A percentile compares a stretch with the other conserved stretches of the same genome.
phyloP scores from a whole-genome alignment of 1,140 invertebrate species.

The Penaeus japonicus region DNA sequence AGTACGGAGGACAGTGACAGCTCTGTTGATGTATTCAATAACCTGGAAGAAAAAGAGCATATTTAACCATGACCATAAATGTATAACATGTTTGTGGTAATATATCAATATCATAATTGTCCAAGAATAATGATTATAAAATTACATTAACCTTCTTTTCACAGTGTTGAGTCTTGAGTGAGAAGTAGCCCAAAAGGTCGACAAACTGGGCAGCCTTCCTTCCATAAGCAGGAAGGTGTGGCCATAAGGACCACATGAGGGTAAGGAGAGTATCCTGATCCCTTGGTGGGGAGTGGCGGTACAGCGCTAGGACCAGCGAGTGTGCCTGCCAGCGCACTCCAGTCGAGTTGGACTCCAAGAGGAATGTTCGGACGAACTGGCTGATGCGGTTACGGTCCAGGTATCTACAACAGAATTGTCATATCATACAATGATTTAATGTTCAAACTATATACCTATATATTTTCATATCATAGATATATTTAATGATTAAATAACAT shows the following conservation, averaged over 20 bases:
- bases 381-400: slow-evolving; percentile 60
- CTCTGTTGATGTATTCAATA: slow-evolving; percentile 82
- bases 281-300: slow-evolving; percentile 78
- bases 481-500: too few species aligned
- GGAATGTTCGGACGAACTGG: slow-evolving; percentile 87
- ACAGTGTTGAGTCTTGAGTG: slow-evolving; percentile 74
- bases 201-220: slow-evolving; percentile 95
- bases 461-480: too few species aligned
- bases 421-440: too few species aligned
- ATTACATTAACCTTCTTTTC: slow-evolving; percentile 59
- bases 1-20: slow-evolving; percentile 81
- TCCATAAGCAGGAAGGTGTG: slow-evolving; percentile 87
- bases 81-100: not conserved
- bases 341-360: slow-evolving; percentile 92
- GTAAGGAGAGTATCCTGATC: slow-evolving; percentile 84
- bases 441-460: not conserved
- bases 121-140: too few species aligned
- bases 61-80: not conserved
- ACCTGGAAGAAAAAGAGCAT: slow-evolving; percentile 66
- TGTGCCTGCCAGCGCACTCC: slow-evolving; percentile 96
- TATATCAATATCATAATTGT: too few species aligned
- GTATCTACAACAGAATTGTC: slow-evolving; percentile 18
- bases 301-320: slow-evolving; percentile 82
- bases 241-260: slow-evolving; percentile 91
- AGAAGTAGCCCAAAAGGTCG: slow-evolving; percentile 92